These are phyloP conservation scores for Sprattus sprattus DNA, from an alignment of 2,113 vertebrate genomes.

Conservation along the genomic window DNA sequence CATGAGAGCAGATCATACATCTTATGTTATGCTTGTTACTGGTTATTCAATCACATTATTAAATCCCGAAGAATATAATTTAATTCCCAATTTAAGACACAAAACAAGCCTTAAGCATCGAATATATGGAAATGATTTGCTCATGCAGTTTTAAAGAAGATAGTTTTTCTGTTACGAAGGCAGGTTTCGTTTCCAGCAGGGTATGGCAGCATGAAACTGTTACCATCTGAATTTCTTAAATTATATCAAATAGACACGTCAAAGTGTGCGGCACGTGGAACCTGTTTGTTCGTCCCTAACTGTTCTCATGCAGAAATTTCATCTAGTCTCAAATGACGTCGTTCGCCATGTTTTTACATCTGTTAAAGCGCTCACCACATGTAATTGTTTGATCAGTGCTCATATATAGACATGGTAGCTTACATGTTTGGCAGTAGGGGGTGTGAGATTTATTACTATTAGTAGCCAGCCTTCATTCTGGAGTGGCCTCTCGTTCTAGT, in stretches of 20 bases:
- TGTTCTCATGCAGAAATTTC: too few species aligned
- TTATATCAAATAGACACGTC: not conserved
- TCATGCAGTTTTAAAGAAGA: conserved; percentile 8
- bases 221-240: not conserved
- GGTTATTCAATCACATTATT: not conserved
- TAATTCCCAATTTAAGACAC: not conserved
- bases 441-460: too few species aligned
- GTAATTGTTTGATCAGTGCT: not conserved
- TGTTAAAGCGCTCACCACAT: not conserved
- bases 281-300: not conserved
- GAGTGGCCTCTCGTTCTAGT: too few species aligned
- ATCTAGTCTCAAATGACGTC: not conserved
- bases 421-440: too few species aligned
- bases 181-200: not conserved
- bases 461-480: too few species aligned
- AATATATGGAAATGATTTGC: conserved; percentile 8
- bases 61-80: not conserved
- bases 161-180: conserved; percentile 37
- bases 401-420: not conserved
- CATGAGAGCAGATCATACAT: conserved; percentile 48
- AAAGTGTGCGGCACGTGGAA: not conserved
- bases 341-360: not conserved
- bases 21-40: not conserved
- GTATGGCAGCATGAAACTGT: not conserved
- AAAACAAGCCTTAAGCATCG: not conserved